phyloP scores from a whole-genome alignment of 2,797 vertebrate species.

The Gadopsis bispinosus region DNA sequence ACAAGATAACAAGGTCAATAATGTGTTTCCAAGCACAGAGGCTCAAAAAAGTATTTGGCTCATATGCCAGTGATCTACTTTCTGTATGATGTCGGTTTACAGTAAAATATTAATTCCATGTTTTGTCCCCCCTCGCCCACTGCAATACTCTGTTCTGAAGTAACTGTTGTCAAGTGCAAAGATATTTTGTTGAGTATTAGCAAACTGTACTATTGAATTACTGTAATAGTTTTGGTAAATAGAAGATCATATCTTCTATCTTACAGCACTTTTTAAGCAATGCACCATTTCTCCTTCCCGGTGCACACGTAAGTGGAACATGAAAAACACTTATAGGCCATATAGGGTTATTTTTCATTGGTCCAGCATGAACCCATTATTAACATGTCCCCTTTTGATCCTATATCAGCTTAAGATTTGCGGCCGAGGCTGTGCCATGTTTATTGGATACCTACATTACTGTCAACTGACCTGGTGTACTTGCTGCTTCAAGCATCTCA shows the following conservation, averaged over 20 bases:
- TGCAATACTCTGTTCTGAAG: not conserved
- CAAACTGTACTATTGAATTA: not conserved
- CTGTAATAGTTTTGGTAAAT: not conserved
- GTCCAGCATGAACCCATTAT: constrained; percentile 45
- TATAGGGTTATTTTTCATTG: constrained; percentile 37
- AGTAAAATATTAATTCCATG: not conserved
- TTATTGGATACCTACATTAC: constrained; percentile 71
- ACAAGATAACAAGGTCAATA: constrained; percentile 47
- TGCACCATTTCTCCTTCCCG: not conserved
- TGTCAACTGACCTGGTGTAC: constrained; percentile 47
- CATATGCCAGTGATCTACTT: not conserved
- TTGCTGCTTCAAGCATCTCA: constrained; percentile 36
- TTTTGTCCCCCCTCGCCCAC: too few species aligned
- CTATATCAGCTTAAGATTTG: constrained; percentile 44
- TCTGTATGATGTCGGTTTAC: not conserved
- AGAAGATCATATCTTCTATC: not conserved
- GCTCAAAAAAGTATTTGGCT: constrained; percentile 8
- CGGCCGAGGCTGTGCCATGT: constrained; percentile 27
- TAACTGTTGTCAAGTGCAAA: not conserved
- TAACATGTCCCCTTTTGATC: constrained; percentile 46
- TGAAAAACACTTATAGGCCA: not conserved
- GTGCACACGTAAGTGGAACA: not conserved
- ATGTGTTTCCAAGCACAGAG: constrained; percentile 34
- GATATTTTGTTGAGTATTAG: not conserved
- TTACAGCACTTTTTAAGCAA: not conserved